Base-by-base conservation (phyloP, 2,888 invertebrate species). In the Hirtodrosophila alboralis region DNA sequence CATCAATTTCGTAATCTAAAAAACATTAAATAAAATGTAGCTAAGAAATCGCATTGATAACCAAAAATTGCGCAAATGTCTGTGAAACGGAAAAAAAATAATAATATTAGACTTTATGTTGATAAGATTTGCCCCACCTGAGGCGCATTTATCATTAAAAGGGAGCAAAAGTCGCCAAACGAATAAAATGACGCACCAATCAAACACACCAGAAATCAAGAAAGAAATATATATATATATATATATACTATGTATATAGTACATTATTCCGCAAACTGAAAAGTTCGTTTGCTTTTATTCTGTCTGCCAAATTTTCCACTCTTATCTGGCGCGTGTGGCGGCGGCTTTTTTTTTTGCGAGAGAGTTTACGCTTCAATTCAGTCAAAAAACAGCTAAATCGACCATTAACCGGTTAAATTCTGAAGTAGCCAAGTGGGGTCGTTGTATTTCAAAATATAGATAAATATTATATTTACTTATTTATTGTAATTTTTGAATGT, bases 301-400 rank as follows among this genome's bases (percentile, higher is more conserved):
- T 21, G 62, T 63, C 43, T 63, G 58, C 56, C 65, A 45, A 83
- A 77, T 43, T 81, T 62, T 75, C 59, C 72, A 72, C 38, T 80
- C 56, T 77, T 79, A 81, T 84, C 84, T 37, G 58, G 27, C 57
- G 58, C 65, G 65, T 69, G 58, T 77, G 34, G 61, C 37, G 44
- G n/a, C n/a, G n/a, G n/a, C 45, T 48, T 51, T 41, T 31, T 21
- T 28, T 13, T 31, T 9, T 16, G 57, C 3, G 21, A n/a, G n/a
- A n/a, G n/a, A n/a, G n/a, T n/a, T n/a, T n/a, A n/a, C n/a, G n/a
- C n/a, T n/a, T 33, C 36, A 36, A 67, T 45, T 52, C 64, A 74
- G 78, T 77, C 64, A 84, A 80, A 77, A 71, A 78, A 77, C 81
- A 65, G 58, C 68, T 80, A 71, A 77, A 72, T 54, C 71, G 75